phyloP scores from a whole-genome alignment of 1,140 invertebrate species.

The Cotesia glomerata region DNA sequence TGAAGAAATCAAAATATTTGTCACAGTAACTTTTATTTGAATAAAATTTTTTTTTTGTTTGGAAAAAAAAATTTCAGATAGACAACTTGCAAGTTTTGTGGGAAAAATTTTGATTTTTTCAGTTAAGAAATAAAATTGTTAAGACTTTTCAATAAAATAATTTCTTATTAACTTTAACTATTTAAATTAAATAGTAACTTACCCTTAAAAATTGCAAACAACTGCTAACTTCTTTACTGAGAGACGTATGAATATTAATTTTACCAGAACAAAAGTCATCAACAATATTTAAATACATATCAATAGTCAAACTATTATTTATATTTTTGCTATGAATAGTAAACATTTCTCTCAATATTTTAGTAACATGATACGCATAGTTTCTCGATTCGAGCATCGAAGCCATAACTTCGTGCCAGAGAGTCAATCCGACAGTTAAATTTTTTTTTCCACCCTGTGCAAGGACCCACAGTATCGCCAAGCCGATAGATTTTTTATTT shows the following conservation, averaged over 20 bases:
- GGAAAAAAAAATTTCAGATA: too few species aligned
- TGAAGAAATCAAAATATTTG: too few species aligned
- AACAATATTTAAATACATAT: conserved; percentile 58
- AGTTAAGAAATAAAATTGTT: neutral
- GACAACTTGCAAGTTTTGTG: too few species aligned
- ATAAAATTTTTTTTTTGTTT: too few species aligned
- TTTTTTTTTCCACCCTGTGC: conserved; percentile 76
- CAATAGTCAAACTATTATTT: conserved; percentile 52
- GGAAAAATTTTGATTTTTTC: neutral
- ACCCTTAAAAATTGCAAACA: conserved; percentile 59
- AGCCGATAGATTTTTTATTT: conserved; percentile 77
- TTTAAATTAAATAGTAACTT: conserved; percentile 33
- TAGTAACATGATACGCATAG: conserved; percentile 73
- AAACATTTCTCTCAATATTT: conserved; percentile 73
- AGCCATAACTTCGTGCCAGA: conserved; percentile 83
- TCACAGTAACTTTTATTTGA: too few species aligned
- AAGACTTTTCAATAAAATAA: neutral
- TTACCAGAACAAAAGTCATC: conserved; percentile 56
- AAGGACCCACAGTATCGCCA: conserved; percentile 80
- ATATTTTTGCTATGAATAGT: conserved; percentile 33
- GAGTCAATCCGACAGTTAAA: conserved; percentile 75
- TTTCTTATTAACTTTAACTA: neutral
- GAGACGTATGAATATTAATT: conserved; percentile 44
- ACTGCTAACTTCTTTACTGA: conserved; percentile 45
- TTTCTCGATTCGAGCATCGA: conserved; percentile 76